A percentile compares a stretch with the other conserved stretches of the same genome.
phyloP scores from a whole-genome alignment of 1,140 invertebrate genomes.

The Drosophila guanche region DNA sequence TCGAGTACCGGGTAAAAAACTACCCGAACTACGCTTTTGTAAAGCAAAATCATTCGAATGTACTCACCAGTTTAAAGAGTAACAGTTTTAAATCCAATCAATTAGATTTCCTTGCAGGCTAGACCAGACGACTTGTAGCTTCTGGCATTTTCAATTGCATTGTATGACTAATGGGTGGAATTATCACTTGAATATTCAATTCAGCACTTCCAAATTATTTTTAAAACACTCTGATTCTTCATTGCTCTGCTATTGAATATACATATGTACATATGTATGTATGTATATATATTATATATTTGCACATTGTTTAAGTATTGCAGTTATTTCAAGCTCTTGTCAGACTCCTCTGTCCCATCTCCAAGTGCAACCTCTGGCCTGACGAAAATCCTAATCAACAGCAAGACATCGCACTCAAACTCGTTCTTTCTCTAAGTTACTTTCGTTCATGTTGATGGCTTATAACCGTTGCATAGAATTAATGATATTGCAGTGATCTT shows the following conservation, averaged over 20 bases:
- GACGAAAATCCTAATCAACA: conserved; percentile 60
- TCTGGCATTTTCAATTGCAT: conserved; percentile 37
- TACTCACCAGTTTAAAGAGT: conserved; percentile 52
- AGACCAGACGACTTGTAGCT: conserved; percentile 31
- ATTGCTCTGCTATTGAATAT: conserved; percentile 45
- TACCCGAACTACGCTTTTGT: too few relatives aligned
- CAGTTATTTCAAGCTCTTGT: conserved; percentile 53
- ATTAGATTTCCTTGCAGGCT: conserved; percentile 23
- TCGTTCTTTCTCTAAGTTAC: too few relatives aligned
- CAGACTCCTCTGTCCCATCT: background rate
- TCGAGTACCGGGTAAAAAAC: too few relatives aligned
- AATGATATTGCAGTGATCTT: background rate
- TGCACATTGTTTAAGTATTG: conserved; percentile 60
- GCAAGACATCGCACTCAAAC: conserved; percentile 67
- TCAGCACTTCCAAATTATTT: conserved; percentile 43
- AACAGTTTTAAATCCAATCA: conserved; percentile 50
- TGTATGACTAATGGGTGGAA: conserved; percentile 11
- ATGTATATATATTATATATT: conserved; percentile 60
- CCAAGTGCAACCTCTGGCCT: conserved; percentile 52
- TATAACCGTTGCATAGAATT: conserved; percentile 35
- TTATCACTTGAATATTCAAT: conserved; percentile 19
- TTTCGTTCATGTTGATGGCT: conserved; percentile 23
- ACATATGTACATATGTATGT: conserved; percentile 26
- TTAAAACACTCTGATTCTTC: conserved; percentile 26
- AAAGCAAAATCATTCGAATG: background rate